A percentile compares a stretch with the other conserved stretches of the same genome.
These are phyloP conservation scores for Malthinus seriepunctatus DNA, from an alignment of 2,888 invertebrate species.

Conservation along the genomic window DNA sequence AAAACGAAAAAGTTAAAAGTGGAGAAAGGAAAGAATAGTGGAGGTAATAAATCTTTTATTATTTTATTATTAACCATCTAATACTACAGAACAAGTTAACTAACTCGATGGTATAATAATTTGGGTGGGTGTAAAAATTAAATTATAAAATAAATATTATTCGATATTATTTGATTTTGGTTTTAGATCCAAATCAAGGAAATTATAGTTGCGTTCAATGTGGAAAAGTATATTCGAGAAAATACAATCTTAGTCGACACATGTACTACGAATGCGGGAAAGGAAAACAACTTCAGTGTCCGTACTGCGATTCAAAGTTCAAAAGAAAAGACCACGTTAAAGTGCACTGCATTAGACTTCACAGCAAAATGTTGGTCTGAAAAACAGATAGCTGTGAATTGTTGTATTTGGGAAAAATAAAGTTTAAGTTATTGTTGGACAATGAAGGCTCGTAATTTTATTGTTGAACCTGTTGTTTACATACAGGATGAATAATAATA, in stretches of 20 bases:
- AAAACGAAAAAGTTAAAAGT: too few species aligned
- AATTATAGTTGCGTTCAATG: slow-evolving; percentile 60
- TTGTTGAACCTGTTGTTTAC: too few species aligned
- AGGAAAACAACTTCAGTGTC: slow-evolving; percentile 45
- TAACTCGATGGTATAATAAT: too few species aligned
- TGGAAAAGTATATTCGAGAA: slow-evolving; percentile 71
- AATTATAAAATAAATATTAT: too few species aligned
- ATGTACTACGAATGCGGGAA: slow-evolving; percentile 57
- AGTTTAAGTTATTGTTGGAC: background rate
- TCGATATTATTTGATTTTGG: background rate
- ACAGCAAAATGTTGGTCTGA: background rate
- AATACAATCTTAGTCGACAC: slow-evolving; percentile 72
- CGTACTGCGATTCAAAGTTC: slow-evolving; percentile 48
- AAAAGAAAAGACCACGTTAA: slow-evolving; percentile 43
- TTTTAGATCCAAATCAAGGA: slow-evolving; percentile 5
- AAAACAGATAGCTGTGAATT: too few species aligned
- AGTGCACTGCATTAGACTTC: slow-evolving; percentile 42
- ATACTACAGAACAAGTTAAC: too few species aligned
- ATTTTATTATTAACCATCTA: too few species aligned
- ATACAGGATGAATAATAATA: too few species aligned
- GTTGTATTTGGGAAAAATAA: too few species aligned
- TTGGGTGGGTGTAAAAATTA: too few species aligned
- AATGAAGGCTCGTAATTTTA: background rate
- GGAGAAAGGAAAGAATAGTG: too few species aligned
- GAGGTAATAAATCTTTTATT: too few species aligned